phyloP scores from a whole-genome alignment of 2,888 invertebrate genomes.

The Drosophila phalerata region DNA sequence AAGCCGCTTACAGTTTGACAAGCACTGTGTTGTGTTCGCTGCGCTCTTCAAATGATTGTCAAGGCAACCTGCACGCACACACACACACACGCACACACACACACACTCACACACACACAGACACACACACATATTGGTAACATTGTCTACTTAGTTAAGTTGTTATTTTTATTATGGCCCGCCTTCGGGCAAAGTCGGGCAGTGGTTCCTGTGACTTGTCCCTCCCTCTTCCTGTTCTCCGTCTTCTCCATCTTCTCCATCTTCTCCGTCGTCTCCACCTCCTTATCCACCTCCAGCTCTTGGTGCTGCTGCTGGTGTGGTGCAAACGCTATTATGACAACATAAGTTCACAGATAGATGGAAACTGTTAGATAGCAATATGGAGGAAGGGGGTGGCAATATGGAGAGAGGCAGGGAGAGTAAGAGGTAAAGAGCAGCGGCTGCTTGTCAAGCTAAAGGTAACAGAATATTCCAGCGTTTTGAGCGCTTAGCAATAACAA shows the following conservation, averaged over 20 bases:
- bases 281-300: background rate
- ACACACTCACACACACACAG: conserved; percentile 12
- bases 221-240: too few species aligned
- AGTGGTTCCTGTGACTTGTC: conserved; percentile 3
- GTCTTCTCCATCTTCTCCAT: background rate
- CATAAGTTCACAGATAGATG: conserved; percentile 59
- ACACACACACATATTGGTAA: conserved; percentile 17
- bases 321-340: conserved; percentile 67
- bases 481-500: conserved; percentile 45
- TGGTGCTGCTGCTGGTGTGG: conserved; percentile 2
- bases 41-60: conserved; percentile 51
- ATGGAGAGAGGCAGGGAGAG: background rate
- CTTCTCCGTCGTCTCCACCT: background rate
- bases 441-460: conserved; percentile 22
- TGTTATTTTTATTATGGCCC: conserved; percentile 72
- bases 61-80: conserved; percentile 46
- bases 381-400: background rate
- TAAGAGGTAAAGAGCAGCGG: background rate
- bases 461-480: conserved; percentile 38
- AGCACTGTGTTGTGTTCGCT: conserved; percentile 31
- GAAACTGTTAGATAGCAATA: conserved; percentile 18
- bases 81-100: conserved; percentile 9
- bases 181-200: conserved; percentile 47
- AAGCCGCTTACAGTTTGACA: conserved; percentile 71
- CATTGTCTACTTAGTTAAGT: conserved; percentile 74